These are phyloP conservation scores for Leptinotarsa tumamoca DNA, from an alignment of 2,888 invertebrate genomes.

Conservation along the genomic window DNA sequence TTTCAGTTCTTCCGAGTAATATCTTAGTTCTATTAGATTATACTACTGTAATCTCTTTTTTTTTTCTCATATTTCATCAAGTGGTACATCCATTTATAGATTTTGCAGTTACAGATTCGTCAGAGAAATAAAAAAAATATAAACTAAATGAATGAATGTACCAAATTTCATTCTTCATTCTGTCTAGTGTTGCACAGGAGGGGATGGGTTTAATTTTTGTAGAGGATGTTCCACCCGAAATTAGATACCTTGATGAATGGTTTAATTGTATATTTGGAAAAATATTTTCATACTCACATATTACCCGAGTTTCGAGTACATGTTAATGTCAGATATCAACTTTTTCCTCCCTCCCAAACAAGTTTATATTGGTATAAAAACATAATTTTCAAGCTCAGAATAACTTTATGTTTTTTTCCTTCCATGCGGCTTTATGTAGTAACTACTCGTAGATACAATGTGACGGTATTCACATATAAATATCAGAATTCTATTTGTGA, in stretches of 20 bases:
- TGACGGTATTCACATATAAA: too few relatives aligned
- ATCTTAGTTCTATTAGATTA: not conserved
- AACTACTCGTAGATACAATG: too few relatives aligned
- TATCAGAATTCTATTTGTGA: too few relatives aligned
- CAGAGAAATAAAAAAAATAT: not conserved
- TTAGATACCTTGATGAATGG: not conserved
- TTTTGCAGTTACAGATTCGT: not conserved
- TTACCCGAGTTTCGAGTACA: too few relatives aligned
- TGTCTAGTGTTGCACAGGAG: conserved; percentile 63
- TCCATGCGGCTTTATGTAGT: too few relatives aligned
- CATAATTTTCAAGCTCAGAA: too few relatives aligned
- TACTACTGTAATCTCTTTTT: not conserved
- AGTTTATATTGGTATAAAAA: too few relatives aligned
- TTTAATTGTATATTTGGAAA: too few relatives aligned
- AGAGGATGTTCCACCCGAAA: conserved; percentile 29
- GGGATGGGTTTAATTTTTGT: conserved; percentile 47
- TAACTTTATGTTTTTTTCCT: too few relatives aligned
- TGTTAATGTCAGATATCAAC: too few relatives aligned
- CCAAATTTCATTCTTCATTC: conserved; percentile 37
- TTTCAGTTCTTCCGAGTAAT: not conserved
- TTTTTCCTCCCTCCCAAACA: too few relatives aligned
- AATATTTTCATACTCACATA: too few relatives aligned
- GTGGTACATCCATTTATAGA: conserved; percentile 20
- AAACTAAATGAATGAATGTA: conserved; percentile 26
- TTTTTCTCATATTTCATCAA: conserved; percentile 1